Percentiles rank a stretch among this genome's conserved stretches.
Conservation (phyloP, 2,888 invertebrate genomes). For the Alviniconcha strummeri region DNA sequence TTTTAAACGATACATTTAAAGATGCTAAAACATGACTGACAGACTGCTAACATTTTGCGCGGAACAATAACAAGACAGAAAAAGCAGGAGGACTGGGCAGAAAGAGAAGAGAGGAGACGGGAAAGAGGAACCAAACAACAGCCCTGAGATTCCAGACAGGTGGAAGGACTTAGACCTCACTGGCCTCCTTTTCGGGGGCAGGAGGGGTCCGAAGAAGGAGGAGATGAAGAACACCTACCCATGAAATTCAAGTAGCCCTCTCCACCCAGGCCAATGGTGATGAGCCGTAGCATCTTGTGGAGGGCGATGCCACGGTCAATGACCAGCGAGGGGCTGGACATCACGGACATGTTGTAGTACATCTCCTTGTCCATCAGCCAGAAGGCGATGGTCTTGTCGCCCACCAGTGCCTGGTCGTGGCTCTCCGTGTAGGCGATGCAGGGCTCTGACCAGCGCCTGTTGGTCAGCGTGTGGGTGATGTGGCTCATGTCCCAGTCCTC, state of each 20-base stretch:
- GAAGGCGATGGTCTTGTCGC: conserved; percentile 99
- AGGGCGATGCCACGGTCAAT: conserved; percentile 95
- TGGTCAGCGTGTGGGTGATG: conserved; percentile 93
- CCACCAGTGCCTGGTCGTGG: conserved; percentile 88
- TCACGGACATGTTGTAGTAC: conserved; percentile 94
- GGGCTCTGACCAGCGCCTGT: conserved; percentile 95
- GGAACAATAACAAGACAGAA: too few relatives aligned
- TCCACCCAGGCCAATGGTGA: conserved; percentile 95
- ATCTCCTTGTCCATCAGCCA: conserved; percentile 99
- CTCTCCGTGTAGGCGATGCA: conserved; percentile 99
- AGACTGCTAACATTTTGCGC: too few relatives aligned
- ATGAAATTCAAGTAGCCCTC: conserved; percentile 99
- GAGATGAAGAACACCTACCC: conserved; percentile 77
- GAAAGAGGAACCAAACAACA: too few relatives aligned
- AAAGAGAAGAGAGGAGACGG: too few relatives aligned
- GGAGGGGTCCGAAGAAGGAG: too few relatives aligned
- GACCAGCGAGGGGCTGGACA: conserved; percentile 75
- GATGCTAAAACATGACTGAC: not conserved
- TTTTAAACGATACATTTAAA: too few relatives aligned
- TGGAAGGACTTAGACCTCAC: too few relatives aligned
- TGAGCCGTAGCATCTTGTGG: conserved; percentile 96
- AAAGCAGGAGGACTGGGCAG: too few relatives aligned
- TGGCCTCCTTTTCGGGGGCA: too few relatives aligned
- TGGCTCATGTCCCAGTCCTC: conserved; percentile 96
- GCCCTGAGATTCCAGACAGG: too few relatives aligned